Percentiles rank a stretch among this genome's conserved stretches.
Conservation (phyloP, 1,140 invertebrate genomes). For the Paralvinella palmiformis region DNA sequence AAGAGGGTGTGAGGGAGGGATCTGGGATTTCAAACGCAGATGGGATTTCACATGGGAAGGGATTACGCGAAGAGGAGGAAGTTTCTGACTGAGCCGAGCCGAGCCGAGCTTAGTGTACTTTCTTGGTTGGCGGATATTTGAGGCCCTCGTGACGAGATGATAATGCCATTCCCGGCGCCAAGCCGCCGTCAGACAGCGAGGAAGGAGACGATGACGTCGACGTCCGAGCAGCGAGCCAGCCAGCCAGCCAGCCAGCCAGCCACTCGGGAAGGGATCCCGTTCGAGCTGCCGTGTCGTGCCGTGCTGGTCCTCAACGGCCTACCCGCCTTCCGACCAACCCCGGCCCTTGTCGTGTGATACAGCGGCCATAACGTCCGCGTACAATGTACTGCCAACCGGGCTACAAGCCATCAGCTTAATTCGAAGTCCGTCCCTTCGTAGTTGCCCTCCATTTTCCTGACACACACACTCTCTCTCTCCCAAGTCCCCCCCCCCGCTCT, state of each 20-base stretch:
- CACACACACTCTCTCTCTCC: too few relatives aligned
- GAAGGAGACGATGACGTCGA: background rate
- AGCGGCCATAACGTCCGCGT: too few relatives aligned
- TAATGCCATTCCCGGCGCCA: background rate
- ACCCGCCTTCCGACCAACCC: too few relatives aligned
- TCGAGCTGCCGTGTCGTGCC: background rate
- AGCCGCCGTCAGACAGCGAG: background rate
- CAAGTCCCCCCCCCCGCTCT: too few relatives aligned
- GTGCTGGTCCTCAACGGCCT: background rate
- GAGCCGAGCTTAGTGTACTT: background rate
- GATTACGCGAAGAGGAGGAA: background rate
- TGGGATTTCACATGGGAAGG: background rate
- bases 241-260: background rate
- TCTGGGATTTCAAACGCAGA: background rate
- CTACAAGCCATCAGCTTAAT: too few relatives aligned
- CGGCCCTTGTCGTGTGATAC: too few relatives aligned
- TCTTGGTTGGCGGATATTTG: background rate
- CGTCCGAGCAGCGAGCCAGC: background rate
- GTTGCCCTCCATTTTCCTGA: too few relatives aligned
- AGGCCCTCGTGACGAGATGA: background rate
- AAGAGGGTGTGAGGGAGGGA: too few relatives aligned
- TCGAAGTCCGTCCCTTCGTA: too few relatives aligned
- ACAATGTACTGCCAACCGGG: too few relatives aligned
- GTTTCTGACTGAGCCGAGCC: too few relatives aligned
- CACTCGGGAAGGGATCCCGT: background rate